phyloP scores from a whole-genome alignment of 2,888 invertebrate species.

The Zele albiditarsus region DNA sequence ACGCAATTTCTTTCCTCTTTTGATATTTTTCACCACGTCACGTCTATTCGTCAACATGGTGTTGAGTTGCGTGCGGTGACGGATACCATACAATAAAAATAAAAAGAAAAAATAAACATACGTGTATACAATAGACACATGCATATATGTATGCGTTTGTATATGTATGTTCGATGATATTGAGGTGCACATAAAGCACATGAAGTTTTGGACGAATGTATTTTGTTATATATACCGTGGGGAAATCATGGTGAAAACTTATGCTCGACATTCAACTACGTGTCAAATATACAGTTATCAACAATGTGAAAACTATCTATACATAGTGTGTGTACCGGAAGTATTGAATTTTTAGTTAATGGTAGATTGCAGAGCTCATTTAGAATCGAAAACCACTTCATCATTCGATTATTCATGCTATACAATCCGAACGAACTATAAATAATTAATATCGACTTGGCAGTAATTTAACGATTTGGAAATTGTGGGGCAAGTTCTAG shows the following conservation, averaged over 20 bases:
- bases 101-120: not conserved
- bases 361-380: no score
- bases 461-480: no score
- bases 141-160: not conserved
- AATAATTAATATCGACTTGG: no score
- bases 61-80: slow-evolving; percentile 8
- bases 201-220: slow-evolving; percentile 8
- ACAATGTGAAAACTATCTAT: not conserved
- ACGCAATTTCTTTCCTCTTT: slow-evolving; percentile 27
- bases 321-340: not conserved
- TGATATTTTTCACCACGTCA: slow-evolving; percentile 25
- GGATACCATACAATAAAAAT: not conserved
- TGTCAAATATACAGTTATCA: slow-evolving; percentile 4
- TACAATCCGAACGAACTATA: no score
- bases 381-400: no score
- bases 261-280: slow-evolving; percentile 1
- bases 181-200: not conserved
- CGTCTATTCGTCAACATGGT: slow-evolving; percentile 15
- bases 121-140: not conserved
- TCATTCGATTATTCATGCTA: no score
- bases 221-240: not conserved
- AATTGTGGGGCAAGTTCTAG: no score
- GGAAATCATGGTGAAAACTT: slow-evolving; percentile 15
- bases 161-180: not conserved
- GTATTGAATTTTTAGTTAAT: no score